phyloP scores from a whole-genome alignment of 2,888 invertebrate species.

The Drosophila rubida region DNA sequence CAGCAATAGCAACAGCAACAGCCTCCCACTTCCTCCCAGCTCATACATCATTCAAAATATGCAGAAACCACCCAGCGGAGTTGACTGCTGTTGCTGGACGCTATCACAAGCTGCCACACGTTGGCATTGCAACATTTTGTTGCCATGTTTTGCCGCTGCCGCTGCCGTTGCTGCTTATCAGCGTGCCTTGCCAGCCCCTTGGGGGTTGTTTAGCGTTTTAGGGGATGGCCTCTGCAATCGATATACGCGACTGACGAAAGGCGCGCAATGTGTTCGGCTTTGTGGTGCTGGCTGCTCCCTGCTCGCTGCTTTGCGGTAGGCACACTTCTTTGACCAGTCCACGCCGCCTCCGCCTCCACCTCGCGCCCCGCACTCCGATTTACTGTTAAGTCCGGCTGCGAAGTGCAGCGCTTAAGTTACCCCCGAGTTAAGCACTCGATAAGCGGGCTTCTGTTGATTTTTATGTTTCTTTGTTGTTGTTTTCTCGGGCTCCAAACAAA shows the following conservation, averaged over 20 bases:
- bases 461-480: conserved; percentile 41
- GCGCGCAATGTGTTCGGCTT: conserved; percentile 24
- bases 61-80: conserved; percentile 62
- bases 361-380: not conserved
- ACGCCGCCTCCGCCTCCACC: not conserved
- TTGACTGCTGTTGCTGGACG: conserved; percentile 38
- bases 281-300: no score
- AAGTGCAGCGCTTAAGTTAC: conserved; percentile 48
- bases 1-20: conserved; percentile 18
- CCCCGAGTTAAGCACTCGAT: conserved; percentile 68
- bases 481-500: conserved; percentile 20
- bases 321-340: conserved; percentile 44
- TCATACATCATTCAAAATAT: conserved; percentile 76
- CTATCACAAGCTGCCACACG: conserved; percentile 80
- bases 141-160: conserved; percentile 54
- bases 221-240: conserved; percentile 67
- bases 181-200: conserved; percentile 46
- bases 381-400: conserved; percentile 14
- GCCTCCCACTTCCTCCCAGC: conserved; percentile 25
- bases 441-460: conserved; percentile 50
- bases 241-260: conserved; percentile 52
- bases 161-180: conserved; percentile 59
- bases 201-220: conserved; percentile 71
- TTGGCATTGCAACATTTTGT: conserved; percentile 77
- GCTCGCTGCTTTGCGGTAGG: conserved; percentile 51